Base-by-base conservation (phyloP, 1,140 invertebrate species). In the Phymastichus coffea region DNA sequence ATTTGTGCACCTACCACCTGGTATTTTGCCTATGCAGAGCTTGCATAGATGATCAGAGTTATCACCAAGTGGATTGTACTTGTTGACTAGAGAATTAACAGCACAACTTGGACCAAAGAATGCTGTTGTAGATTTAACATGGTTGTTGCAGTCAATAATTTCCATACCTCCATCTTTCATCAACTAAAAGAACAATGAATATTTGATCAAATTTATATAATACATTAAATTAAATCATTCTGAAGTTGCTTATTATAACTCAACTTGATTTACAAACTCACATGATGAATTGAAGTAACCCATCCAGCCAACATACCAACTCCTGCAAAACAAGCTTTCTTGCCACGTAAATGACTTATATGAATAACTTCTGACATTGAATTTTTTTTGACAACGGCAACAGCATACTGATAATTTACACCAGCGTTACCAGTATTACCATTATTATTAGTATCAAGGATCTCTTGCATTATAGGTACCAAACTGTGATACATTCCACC, bases 31-130 rank as follows among this genome's bases (percentile, higher is more conserved):
- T 33, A 84, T 83, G 75, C 96, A 99, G 0, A 97, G 73, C 41
- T 88, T 81, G 77, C 96, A 99, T 4, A 98, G 81, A 56, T 84
- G 82, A 61, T 89, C 84, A 12, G 88, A 89, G 77, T 92, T 92
- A 69, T 91, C 89, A 60, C 90, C 88, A 86, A 96, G 90, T 23
- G 95, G 95, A 84, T 98, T 99, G 71, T 96, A 94, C 77, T 93
- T 91, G 70, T 95, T 89, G 28, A 89, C 86, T 12, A 98, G 77
- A 1, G 94, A 92, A 75, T 97, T 96, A 0, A 95, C 91, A 17
- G 95, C 93, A 81, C 96, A 99, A 47, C 94, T 95, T 46, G 86
- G 84, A 4, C 91, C 89, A 75, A 98, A 98, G 73, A 87, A 98
- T 60, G 89, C 86, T 9, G 91, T 91, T 0, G 94, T 90, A 3